phyloP scores from a whole-genome alignment of 2,113 vertebrate genomes.

The Cairina moschata region DNA sequence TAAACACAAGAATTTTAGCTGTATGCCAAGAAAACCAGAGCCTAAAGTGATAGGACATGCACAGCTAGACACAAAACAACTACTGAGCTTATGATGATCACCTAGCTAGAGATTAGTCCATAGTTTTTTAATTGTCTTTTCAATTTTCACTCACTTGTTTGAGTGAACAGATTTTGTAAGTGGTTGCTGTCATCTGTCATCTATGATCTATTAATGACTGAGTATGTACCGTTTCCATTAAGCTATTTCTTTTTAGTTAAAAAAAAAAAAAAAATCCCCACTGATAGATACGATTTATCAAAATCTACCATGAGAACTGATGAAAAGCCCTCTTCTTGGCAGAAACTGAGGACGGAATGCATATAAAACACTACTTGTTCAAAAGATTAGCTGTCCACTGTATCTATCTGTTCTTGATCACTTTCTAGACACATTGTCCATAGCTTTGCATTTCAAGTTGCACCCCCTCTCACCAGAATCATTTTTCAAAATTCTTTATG shows the following conservation, averaged over 20 bases:
- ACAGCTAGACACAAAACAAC: slow-evolving; percentile 2
- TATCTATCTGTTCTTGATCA: neutral
- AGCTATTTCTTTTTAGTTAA: neutral
- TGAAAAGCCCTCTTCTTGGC: neutral
- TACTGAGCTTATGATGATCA: neutral
- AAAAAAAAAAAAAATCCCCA: neutral
- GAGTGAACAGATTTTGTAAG: neutral
- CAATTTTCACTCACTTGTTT: neutral
- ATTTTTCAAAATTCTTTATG: neutral
- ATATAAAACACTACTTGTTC: neutral
- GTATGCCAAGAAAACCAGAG: neutral
- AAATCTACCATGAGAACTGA: neutral
- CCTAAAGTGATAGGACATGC: neutral
- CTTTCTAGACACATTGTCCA: neutral
- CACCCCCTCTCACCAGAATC: neutral
- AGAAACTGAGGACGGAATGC: neutral
- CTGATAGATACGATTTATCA: neutral
- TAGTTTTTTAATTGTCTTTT: neutral
- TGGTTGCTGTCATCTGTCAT: neutral
- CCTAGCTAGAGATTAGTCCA: neutral
- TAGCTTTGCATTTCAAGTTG: neutral
- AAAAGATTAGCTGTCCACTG: neutral
- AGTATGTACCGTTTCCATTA: neutral
- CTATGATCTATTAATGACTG: neutral
- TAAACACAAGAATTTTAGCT: neutral